Evolutionary conservation across 2,888 invertebrate species (phyloP).

Genomic region (Heliconius cydno): DNA sequence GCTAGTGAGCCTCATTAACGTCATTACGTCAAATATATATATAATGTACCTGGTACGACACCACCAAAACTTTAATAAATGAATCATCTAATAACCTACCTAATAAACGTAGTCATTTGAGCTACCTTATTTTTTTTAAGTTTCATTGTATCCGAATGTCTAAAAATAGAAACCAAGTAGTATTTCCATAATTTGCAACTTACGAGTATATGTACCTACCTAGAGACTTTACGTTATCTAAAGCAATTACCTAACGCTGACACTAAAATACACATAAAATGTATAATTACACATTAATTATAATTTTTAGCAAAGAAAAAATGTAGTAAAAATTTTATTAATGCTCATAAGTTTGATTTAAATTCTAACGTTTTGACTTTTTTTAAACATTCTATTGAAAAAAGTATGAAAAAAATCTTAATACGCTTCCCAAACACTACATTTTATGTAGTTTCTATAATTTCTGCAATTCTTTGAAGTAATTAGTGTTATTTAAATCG

Average conservation of each 20-base stretch:
- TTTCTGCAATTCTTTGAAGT: conserved; percentile 3
- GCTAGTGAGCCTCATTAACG: too few relatives aligned
- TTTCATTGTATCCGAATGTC: not conserved
- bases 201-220: not conserved
- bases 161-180: too few relatives aligned
- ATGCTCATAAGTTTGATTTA: not conserved
- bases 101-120: too few relatives aligned
- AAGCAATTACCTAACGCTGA: conserved; percentile 11
- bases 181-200: not conserved
- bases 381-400: not conserved
- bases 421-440: not conserved
- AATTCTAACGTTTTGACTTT: not conserved
- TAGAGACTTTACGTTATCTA: not conserved
- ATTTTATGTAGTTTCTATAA: not conserved
- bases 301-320: not conserved
- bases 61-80: too few relatives aligned
- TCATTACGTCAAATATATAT: too few relatives aligned
- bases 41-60: too few relatives aligned
- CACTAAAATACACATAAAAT: conserved; percentile 11
- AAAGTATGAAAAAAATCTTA: not conserved
- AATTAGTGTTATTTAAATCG: not conserved
- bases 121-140: not conserved
- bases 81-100: too few relatives aligned
- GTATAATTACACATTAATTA: conserved; percentile 12
- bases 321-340: not conserved